A percentile compares a stretch with the other conserved stretches of the same genome.
phyloP scores from a whole-genome alignment of 2,888 invertebrate genomes.

The Saturnia japonica region DNA sequence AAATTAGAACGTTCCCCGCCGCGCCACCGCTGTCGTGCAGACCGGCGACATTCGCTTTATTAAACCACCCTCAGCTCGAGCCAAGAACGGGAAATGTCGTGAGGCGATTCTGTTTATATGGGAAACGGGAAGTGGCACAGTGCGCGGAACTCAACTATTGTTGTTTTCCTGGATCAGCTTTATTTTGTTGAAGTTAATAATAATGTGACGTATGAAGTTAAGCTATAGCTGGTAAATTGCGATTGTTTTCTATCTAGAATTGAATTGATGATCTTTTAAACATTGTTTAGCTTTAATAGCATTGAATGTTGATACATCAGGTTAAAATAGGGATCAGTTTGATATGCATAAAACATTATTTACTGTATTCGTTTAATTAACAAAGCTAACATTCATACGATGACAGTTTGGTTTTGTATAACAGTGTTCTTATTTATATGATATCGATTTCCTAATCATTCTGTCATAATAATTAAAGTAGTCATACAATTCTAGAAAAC shows the following conservation, averaged over 20 bases:
- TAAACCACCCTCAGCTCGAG: constrained; percentile 30
- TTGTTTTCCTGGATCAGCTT: constrained; percentile 27
- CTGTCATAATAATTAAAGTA: too few relatives aligned
- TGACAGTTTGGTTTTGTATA: too few relatives aligned
- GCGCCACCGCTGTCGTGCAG: constrained; percentile 26
- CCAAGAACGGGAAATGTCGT: constrained; percentile 32
- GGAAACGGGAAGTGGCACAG: constrained; percentile 34
- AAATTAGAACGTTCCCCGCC: constrained; percentile 28
- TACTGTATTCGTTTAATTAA: too few relatives aligned
- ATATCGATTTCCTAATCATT: too few relatives aligned
- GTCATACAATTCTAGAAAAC: neutral
- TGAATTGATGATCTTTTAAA: neutral
- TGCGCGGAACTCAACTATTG: constrained; percentile 23
- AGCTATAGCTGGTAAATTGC: neutral
- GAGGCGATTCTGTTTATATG: constrained; percentile 21
- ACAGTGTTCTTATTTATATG: too few relatives aligned
- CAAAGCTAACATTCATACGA: too few relatives aligned
- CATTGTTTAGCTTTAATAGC: neutral
- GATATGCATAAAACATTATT: too few relatives aligned
- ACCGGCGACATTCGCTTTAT: constrained; percentile 36
- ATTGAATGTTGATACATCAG: too few relatives aligned
- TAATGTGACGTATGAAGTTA: neutral
- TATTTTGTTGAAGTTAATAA: constrained; percentile 18
- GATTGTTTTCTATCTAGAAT: neutral
- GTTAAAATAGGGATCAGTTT: too few relatives aligned